phyloP scores from a whole-genome alignment of 2,797 vertebrate species.

The Erethizon dorsatum region DNA sequence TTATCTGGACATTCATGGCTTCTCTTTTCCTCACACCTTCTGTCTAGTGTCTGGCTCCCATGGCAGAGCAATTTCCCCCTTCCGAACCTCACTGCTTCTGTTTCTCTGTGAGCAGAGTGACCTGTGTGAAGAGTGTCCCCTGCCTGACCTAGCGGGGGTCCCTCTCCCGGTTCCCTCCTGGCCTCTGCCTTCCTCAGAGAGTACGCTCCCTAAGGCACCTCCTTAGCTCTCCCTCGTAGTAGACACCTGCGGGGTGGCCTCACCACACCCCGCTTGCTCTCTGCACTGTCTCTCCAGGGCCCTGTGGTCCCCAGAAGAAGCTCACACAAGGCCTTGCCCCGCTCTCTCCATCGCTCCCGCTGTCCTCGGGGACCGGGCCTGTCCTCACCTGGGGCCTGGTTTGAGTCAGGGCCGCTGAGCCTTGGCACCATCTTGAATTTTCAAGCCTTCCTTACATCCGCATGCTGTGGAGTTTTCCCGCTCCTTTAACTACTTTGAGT shows the following conservation, averaged over 20 bases:
- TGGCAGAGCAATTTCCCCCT: neutral
- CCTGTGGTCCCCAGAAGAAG: conserved; percentile 17
- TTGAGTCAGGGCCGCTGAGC: neutral
- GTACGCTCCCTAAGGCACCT: neutral
- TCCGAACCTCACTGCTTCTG: neutral
- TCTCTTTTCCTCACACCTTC: neutral
- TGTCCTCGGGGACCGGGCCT: neutral
- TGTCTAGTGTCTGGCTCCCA: neutral
- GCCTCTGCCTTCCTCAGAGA: neutral
- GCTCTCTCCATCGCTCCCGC: neutral
- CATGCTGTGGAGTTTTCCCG: neutral
- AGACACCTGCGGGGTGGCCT: neutral
- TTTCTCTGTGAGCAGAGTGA: neutral
- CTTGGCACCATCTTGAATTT: neutral
- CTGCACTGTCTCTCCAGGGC: neutral
- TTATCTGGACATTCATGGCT: neutral
- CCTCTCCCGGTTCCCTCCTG: neutral
- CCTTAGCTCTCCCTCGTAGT: neutral
- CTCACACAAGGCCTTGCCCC: neutral
- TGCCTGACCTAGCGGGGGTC: neutral
- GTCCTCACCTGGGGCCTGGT: neutral
- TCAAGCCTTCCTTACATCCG: neutral
- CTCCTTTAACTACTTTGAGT: neutral
- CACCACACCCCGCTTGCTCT: neutral
- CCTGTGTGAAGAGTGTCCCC: neutral